A percentile compares a stretch with the other conserved stretches of the same genome.
These are phyloP conservation scores for Aegithalos caudatus DNA, from an alignment of 2,113 vertebrate species.

Conservation along the genomic window DNA sequence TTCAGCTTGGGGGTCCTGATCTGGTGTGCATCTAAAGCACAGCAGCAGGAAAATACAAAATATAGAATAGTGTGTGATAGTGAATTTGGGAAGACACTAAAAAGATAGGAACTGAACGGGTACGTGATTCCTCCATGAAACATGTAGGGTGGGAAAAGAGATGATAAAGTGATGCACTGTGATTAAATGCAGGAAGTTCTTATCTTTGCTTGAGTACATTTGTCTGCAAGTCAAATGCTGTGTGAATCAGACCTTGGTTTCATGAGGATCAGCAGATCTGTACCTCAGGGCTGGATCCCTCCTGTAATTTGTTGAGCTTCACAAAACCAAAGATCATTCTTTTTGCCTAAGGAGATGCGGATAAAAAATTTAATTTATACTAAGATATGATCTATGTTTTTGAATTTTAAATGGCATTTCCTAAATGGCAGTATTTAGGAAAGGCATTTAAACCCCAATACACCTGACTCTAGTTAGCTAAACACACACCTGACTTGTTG, in stretches of 20 bases:
- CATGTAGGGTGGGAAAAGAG: background rate
- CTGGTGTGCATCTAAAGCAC: background rate
- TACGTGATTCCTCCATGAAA: background rate
- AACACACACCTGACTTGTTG: background rate
- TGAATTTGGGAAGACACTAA: background rate
- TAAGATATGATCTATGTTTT: background rate
- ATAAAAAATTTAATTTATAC: background rate
- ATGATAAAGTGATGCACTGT: background rate
- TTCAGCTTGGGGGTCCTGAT: background rate
- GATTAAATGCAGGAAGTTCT: slow-evolving; percentile 1
- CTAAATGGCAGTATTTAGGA: background rate
- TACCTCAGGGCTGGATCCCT: slow-evolving; percentile 9
- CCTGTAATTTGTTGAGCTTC: slow-evolving; percentile 1
- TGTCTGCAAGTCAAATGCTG: slow-evolving; percentile 6
- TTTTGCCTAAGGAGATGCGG: background rate
- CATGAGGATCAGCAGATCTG: background rate
- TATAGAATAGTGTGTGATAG: rapidly evolving
- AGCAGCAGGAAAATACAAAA: background rate
- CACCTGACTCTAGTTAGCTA: background rate
- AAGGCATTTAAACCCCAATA: background rate
- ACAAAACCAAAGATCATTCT: background rate
- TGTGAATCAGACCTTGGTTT: slow-evolving; percentile 8
- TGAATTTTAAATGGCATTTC: background rate
- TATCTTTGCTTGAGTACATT: background rate
- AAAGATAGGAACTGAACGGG: background rate